Percentiles rank a stretch among this genome's conserved stretches.
These are phyloP conservation scores for Himalopsyche anomala DNA, from an alignment of 2,888 invertebrate species.

Conservation along the genomic window DNA sequence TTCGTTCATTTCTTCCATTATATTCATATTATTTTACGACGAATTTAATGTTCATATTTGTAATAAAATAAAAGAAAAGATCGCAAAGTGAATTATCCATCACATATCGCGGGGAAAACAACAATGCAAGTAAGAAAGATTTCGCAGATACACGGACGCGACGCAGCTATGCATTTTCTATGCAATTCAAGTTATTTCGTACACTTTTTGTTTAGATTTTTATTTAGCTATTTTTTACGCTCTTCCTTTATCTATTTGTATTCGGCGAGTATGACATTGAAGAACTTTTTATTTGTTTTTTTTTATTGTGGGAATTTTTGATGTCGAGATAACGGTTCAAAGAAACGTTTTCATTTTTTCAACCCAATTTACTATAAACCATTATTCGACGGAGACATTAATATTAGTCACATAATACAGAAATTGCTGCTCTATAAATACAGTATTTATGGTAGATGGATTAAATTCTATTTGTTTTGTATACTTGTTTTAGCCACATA, in stretches of 20 bases:
- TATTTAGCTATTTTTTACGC: background rate
- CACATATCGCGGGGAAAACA: background rate
- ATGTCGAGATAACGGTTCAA: background rate
- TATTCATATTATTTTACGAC: too few species aligned
- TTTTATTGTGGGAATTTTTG: background rate
- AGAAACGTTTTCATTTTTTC: background rate
- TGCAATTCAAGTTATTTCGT: background rate
- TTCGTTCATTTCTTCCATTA: too few species aligned
- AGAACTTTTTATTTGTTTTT: background rate
- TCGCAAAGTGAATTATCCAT: background rate
- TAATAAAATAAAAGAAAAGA: too few species aligned
- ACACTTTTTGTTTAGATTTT: background rate
- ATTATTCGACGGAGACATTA: background rate
- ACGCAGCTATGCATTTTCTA: slow-evolving; percentile 7
- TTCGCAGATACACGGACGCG: background rate
- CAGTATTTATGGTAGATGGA: too few species aligned
- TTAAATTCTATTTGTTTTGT: too few species aligned
- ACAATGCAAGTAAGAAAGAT: background rate
- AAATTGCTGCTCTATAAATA: too few species aligned
- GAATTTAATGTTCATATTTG: too few species aligned
- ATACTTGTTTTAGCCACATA: too few species aligned
- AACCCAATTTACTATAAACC: background rate
- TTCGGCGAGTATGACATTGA: background rate
- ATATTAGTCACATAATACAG: too few species aligned
- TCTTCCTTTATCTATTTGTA: slow-evolving; percentile 23